A percentile compares a stretch with the other conserved stretches of the same genome.
Conservation (phyloP, 2,797 vertebrate species). For the Eptatretus atami region DNA sequence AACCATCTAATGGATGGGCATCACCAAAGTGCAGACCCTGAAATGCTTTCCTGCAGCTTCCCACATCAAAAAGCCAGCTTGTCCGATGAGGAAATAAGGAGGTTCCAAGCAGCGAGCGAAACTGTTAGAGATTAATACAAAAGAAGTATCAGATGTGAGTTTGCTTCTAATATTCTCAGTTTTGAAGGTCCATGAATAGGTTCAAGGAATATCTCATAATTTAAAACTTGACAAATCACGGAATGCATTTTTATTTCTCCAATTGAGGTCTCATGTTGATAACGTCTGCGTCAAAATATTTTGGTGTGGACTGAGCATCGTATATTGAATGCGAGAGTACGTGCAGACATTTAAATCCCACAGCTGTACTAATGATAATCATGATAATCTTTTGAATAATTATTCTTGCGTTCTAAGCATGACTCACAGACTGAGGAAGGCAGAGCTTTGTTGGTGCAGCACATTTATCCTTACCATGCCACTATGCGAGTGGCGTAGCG, state of each 20-base stretch:
- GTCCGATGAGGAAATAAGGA: conserved; percentile 70
- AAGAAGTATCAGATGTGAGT: background rate
- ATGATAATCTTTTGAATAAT: background rate
- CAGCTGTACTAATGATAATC: too few relatives aligned
- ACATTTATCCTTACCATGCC: conserved; percentile 36
- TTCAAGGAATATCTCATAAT: too few relatives aligned
- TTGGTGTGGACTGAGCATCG: too few relatives aligned
- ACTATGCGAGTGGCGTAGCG: conserved; percentile 57
- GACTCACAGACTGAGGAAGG: background rate
- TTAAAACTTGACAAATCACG: too few relatives aligned
- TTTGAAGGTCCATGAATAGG: background rate
- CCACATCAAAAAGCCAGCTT: conserved; percentile 80
- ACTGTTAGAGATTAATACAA: conserved; percentile 20
- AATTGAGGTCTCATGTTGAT: too few relatives aligned
- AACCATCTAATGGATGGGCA: too few relatives aligned
- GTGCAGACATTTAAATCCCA: too few relatives aligned
- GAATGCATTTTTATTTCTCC: too few relatives aligned
- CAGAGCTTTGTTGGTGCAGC: background rate
- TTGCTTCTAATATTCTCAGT: background rate
- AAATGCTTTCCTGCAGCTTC: conserved; percentile 60
- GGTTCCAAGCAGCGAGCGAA: conserved; percentile 54
- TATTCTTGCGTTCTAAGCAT: background rate
- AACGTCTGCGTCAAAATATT: too few relatives aligned
- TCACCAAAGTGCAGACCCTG: conserved; percentile 21
- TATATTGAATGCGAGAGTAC: too few relatives aligned